phyloP scores from a whole-genome alignment of 2,888 invertebrate genomes.

The Eucera pruinosa region DNA sequence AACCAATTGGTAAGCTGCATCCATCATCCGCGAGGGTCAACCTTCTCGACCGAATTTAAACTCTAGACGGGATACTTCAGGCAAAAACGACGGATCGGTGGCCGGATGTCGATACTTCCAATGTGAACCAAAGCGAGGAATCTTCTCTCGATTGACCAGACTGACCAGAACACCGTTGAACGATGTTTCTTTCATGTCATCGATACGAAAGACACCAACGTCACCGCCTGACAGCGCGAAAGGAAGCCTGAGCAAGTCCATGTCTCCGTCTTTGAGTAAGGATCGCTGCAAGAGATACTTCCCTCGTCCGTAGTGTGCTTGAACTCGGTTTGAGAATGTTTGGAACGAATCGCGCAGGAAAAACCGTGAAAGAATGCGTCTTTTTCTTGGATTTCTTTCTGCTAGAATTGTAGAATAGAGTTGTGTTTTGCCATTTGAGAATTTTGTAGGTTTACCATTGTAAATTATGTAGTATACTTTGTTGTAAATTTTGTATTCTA shows the following conservation, averaged over 20 bases:
- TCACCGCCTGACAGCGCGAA: slow-evolving; percentile 85
- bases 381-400: not conserved
- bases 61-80: slow-evolving; percentile 84
- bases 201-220: slow-evolving; percentile 61
- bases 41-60: not conserved
- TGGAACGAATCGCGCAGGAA: not conserved
- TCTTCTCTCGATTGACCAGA: slow-evolving; percentile 95
- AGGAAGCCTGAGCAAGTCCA: slow-evolving; percentile 82
- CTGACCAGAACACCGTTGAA: slow-evolving; percentile 89
- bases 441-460: slow-evolving; percentile 2
- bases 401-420: slow-evolving; percentile 17
- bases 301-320: slow-evolving; percentile 62
- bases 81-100: slow-evolving; percentile 98
- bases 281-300: slow-evolving; percentile 70
- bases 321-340: not conserved
- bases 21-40: not conserved
- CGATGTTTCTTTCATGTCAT: slow-evolving; percentile 37
- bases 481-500: not conserved
- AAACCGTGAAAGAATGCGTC: not conserved
- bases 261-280: slow-evolving; percentile 83
- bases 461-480: not conserved
- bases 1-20: slow-evolving; percentile 91
- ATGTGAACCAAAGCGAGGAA: slow-evolving; percentile 96
- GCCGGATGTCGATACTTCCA: slow-evolving; percentile 97
- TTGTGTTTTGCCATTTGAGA: not conserved